Percentiles rank a stretch among this genome's conserved stretches.
Conservation (phyloP, 2,888 invertebrate species). For the Piscicola geometra region DNA sequence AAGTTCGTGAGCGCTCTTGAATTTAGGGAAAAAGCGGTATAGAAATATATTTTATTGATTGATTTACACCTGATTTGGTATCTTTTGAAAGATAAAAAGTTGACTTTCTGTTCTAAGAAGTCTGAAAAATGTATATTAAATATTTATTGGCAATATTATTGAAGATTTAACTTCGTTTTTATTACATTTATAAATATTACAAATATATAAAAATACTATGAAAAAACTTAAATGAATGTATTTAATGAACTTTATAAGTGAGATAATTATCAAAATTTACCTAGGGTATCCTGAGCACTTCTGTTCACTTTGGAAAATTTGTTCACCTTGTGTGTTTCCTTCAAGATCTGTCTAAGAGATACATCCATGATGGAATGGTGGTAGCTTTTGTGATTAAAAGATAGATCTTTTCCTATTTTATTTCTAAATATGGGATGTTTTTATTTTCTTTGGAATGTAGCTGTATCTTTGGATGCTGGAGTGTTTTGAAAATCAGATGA, state of each 20-base stretch:
- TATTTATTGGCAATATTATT: not conserved
- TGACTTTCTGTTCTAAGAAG: conserved; percentile 25
- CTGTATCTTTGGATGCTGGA: too few relatives aligned
- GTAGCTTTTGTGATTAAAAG: too few relatives aligned
- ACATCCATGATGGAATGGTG: conserved; percentile 65
- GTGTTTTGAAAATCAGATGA: not conserved
- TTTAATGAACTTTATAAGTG: not conserved
- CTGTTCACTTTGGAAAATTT: conserved; percentile 72
- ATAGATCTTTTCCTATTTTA: too few relatives aligned
- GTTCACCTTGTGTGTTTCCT: conserved; percentile 71
- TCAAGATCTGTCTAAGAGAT: conserved; percentile 74
- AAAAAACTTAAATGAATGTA: conserved; percentile 9
- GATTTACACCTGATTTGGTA: conserved; percentile 26
- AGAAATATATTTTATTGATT: not conserved
- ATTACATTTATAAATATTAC: not conserved
- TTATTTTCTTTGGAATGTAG: too few relatives aligned
- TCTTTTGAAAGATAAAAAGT: conserved; percentile 30
- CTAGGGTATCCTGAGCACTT: conserved; percentile 79
- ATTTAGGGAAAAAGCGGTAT: not conserved
- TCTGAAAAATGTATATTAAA: not conserved
- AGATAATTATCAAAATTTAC: conserved; percentile 56
- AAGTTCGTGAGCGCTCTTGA: too few relatives aligned
- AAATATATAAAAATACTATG: not conserved
- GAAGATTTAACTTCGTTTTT: too few relatives aligned
- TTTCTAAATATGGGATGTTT: too few relatives aligned